Evolutionary conservation across 1,140 invertebrate species (phyloP), one percentile per base, ranked within the genome.

Genomic region (Heliothis subflexa): DNA sequence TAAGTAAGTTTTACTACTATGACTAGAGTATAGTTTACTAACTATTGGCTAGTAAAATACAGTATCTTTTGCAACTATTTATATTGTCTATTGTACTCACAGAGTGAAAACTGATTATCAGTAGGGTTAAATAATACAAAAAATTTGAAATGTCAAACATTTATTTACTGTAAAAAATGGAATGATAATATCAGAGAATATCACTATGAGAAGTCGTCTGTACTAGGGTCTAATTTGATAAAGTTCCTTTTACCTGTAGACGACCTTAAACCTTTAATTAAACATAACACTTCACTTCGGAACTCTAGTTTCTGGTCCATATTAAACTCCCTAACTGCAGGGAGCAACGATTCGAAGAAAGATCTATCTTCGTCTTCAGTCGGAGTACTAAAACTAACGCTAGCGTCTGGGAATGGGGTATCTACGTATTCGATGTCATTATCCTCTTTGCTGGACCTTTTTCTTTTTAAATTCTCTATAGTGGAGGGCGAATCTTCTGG

Each of bases 291-390:
- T 81, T 89, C 82, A 45, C 85, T 86, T 7, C 88, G 80, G 70
- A 91, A 90, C 49, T 90, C 87, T 68, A 91, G 33, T 78, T 91
- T 91, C 55, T 89, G 87, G 64, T 91, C 88, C 55, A 88, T 62
- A 72, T 85, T 81, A 64, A 91, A 89, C 28, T 78, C 77, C 61
- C 86, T 84, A 5, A 90, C 86, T 0, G 85, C 86, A 2, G 89
- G 89, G 18, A 91, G 57, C 10, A 91, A 61, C 0, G 88, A 90
- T 13, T 89, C 86, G 71, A 91, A 91, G 54, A 91, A 91, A 2
- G 85, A 87, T 33, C 82, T 84, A 47, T 91, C 89, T 10, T 89
- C 89, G 40, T 91, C 89, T n/a, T 86, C 85, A 9, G 75, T 16
- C 3, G 18, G 61, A 11, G 62, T 12, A 3, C 74, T 52, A 54